These are phyloP conservation scores for Epirrita christyi DNA, from an alignment of 2,888 invertebrate genomes.

Conservation along the genomic window DNA sequence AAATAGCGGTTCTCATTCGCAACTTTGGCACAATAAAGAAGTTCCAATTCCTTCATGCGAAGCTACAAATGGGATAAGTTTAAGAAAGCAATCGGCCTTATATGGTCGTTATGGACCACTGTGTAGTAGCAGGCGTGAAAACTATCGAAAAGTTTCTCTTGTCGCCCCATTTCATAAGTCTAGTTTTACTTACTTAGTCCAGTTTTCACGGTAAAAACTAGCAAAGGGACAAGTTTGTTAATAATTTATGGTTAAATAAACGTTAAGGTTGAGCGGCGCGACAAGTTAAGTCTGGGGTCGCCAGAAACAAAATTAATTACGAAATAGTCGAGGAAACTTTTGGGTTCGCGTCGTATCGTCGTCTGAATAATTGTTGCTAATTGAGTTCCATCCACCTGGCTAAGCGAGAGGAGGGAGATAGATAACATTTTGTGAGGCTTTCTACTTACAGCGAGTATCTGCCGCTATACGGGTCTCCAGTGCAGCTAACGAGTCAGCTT, in stretches of 20 bases:
- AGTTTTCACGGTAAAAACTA: constrained; percentile 47
- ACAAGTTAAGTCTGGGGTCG: constrained; percentile 56
- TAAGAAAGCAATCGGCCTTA: constrained; percentile 83
- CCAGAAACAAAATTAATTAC: constrained; percentile 78
- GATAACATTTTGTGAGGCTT: constrained; percentile 50
- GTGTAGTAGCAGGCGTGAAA: constrained; percentile 72
- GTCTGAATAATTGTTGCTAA: constrained; percentile 78
- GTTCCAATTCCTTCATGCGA: constrained; percentile 73
- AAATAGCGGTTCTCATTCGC: constrained; percentile 72
- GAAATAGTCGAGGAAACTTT: constrained; percentile 74
- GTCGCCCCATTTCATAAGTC: constrained; percentile 73
- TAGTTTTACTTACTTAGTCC: constrained; percentile 61
- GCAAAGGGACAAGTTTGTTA: constrained; percentile 46
- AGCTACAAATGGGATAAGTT: constrained; percentile 82
- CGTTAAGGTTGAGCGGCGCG: constrained; percentile 46
- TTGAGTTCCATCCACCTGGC: constrained; percentile 74
- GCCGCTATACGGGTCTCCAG: constrained; percentile 18
- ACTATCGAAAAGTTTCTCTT: constrained; percentile 75
- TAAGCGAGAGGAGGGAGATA: constrained; percentile 50
- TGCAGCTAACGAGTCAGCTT: constrained; percentile 53
- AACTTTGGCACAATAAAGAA: constrained; percentile 79
- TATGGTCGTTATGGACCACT: constrained; percentile 81
- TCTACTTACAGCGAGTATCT: constrained; percentile 31
- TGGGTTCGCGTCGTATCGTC: constrained; percentile 66
- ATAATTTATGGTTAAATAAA: constrained; percentile 54